These are phyloP conservation scores for Zelleria hepariella DNA, from an alignment of 2,888 invertebrate species.

Conservation along the genomic window DNA sequence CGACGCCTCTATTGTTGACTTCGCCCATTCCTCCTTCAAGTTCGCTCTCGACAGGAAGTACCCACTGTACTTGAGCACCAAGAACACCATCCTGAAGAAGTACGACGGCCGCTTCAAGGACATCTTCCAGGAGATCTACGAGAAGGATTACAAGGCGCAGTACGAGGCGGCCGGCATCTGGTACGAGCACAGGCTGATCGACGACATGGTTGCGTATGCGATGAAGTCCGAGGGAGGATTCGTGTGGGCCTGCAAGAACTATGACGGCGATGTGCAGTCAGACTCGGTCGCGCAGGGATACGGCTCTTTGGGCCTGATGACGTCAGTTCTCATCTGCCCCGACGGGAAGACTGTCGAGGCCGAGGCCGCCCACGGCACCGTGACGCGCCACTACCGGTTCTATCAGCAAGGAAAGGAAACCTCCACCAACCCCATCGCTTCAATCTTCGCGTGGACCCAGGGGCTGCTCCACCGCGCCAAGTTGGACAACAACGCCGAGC, in stretches of 20 bases:
- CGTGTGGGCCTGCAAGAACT: slow-evolving; percentile 99
- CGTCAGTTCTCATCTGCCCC: slow-evolving; percentile 95
- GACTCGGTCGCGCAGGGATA: slow-evolving; percentile 98
- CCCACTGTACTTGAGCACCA: slow-evolving; percentile 95
- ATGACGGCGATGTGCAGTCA: slow-evolving; percentile 99
- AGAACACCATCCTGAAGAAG: slow-evolving; percentile 96
- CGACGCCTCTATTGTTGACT: slow-evolving; percentile 92
- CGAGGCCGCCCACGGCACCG: slow-evolving; percentile 98
- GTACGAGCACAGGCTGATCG: slow-evolving; percentile 99
- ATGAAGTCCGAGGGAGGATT: slow-evolving; percentile 99
- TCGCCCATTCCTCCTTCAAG: slow-evolving; percentile 95
- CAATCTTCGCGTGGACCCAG: slow-evolving; percentile 98
- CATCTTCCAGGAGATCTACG: slow-evolving; percentile 96
- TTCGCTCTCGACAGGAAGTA: slow-evolving; percentile 88
- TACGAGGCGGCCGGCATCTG: slow-evolving; percentile 91
- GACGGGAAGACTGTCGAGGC: slow-evolving; percentile 99
- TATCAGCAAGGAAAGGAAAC: slow-evolving; percentile 97
- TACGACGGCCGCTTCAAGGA: slow-evolving; percentile 98
- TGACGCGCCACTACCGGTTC: slow-evolving; percentile 90
- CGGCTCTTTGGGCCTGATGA: slow-evolving; percentile 98
- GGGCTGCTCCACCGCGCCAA: slow-evolving; percentile 95
- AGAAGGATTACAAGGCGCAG: slow-evolving; percentile 85
- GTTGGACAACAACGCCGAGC: slow-evolving; percentile 85
- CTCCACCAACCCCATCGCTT: slow-evolving; percentile 98
- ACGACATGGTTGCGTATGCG: slow-evolving; percentile 98